Base-by-base conservation (phyloP, 2,797 vertebrate species). In the Falco biarmicus region DNA sequence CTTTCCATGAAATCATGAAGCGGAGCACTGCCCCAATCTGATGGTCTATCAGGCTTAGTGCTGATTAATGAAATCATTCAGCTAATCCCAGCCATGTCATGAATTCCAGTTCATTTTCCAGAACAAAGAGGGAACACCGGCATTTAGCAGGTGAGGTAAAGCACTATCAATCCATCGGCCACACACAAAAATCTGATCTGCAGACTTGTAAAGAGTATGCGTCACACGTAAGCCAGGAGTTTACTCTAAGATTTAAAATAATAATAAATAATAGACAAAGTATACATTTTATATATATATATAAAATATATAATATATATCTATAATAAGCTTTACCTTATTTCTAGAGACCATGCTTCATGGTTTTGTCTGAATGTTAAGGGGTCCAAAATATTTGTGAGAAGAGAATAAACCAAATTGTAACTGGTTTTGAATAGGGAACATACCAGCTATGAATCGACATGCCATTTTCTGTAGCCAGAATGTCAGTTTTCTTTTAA, bases 321-420 rank as follows among this genome's bases (percentile, higher is more conserved):
- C 41, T 45, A 45, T 45, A 45, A 45, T 45, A 45, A 45, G 17
- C 17, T 45, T 18, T 2, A 2, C 6, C 47, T 53, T 41, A 2
- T 0, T 10, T 0, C 11, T 1, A 8, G n/a, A 56, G 31, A 18
- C 3, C 2, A 1, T 5, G 34, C 41, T n/a, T 5, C 53, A 1
- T 11, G 0, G 4, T 26, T 28, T 2, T 5, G 28, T 17, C 25
- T 31, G 50, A 48, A 25, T 2, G 37, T 32, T n/a, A 21, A 6
- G 37, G 26, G 26, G 15, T 4, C 29, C 39, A 22, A 15, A 64
- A 13, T 0, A 3, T 6, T 24, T 7, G 21, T 6, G 34, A n/a
- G 53, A 29, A 60, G 5, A n/a, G 29, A 34, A 60, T 1, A 4
- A 89, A 41, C 11, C 1, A 2, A 34, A 53, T 6, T 19, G 26